Conservation (phyloP, 1,140 invertebrate genomes). For the Apocrypta bakeri region DNA sequence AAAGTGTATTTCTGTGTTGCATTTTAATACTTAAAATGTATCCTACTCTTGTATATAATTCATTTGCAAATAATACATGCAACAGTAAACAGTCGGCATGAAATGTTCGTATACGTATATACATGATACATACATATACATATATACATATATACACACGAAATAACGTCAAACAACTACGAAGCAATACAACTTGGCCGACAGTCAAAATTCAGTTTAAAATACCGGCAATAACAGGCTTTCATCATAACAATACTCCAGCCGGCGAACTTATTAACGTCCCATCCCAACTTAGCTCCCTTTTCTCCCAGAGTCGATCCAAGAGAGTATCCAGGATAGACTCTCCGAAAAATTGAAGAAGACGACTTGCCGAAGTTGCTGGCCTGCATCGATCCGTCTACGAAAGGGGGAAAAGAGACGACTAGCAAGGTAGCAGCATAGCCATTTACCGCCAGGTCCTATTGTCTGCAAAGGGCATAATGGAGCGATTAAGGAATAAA, state of each 20-base stretch:
- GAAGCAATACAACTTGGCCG: neutral
- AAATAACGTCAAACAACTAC: no score
- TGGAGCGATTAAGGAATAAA: constrained; percentile 41
- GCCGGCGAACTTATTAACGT: neutral
- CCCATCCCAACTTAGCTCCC: neutral
- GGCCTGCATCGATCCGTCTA: neutral
- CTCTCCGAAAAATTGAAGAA: neutral
- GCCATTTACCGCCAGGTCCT: constrained; percentile 3
- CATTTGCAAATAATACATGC: constrained; percentile 8
- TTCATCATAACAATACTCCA: neutral
- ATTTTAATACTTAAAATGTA: no score
- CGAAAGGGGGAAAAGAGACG: neutral
- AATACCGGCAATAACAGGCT: neutral
- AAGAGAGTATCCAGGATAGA: neutral
- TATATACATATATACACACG: no score
- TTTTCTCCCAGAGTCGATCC: neutral
- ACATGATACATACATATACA: neutral
- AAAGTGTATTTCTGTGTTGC: no score
- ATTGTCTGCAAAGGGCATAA: constrained; percentile 21
- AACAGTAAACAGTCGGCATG: neutral
- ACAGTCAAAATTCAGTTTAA: neutral
- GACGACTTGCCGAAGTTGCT: neutral
- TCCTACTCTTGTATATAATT: neutral
- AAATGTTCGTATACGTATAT: no score
- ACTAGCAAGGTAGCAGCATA: neutral